phyloP scores from a whole-genome alignment of 2,113 vertebrate species.

The Coregonus clupeaformis region DNA sequence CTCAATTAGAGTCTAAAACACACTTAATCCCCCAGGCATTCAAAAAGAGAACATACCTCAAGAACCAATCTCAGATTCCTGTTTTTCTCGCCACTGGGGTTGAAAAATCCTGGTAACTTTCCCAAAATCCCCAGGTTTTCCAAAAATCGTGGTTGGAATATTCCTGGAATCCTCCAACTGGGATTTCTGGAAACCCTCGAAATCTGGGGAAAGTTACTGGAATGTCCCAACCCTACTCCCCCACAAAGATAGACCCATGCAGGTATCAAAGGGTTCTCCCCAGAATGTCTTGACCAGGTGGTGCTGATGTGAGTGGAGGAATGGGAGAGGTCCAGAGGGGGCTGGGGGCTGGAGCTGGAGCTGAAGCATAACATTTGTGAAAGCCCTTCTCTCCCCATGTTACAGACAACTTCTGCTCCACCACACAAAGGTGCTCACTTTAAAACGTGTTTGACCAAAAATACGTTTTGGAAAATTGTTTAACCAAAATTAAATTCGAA shows the following conservation, averaged over 20 bases:
- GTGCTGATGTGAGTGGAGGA: not conserved
- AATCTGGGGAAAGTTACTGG: not conserved
- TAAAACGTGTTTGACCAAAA: too few relatives aligned
- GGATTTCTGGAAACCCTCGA: not conserved
- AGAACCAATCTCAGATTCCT: too few relatives aligned
- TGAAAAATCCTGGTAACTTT: not conserved
- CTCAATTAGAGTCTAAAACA: conserved; percentile 18
- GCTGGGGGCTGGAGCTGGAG: conserved; percentile 20
- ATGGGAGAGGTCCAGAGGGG: conserved; percentile 31
- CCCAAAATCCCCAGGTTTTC: too few relatives aligned
- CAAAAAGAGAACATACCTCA: too few relatives aligned
- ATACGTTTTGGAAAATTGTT: too few relatives aligned
- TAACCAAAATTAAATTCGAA: too few relatives aligned
- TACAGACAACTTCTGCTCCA: too few relatives aligned
- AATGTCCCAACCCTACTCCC: not conserved
- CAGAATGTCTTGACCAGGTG: not conserved
- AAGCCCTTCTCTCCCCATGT: too few relatives aligned
- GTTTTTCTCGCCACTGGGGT: not conserved
- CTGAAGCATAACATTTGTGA: not conserved
- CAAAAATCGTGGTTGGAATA: not conserved
- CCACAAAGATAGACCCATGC: not conserved
- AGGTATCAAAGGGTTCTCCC: not conserved
- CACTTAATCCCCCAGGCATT: not conserved
- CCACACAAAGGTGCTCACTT: too few relatives aligned
- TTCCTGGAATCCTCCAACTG: not conserved